Evolutionary conservation across 2,113 vertebrate genomes (phyloP).

Genomic region (Meles meles): DNA sequence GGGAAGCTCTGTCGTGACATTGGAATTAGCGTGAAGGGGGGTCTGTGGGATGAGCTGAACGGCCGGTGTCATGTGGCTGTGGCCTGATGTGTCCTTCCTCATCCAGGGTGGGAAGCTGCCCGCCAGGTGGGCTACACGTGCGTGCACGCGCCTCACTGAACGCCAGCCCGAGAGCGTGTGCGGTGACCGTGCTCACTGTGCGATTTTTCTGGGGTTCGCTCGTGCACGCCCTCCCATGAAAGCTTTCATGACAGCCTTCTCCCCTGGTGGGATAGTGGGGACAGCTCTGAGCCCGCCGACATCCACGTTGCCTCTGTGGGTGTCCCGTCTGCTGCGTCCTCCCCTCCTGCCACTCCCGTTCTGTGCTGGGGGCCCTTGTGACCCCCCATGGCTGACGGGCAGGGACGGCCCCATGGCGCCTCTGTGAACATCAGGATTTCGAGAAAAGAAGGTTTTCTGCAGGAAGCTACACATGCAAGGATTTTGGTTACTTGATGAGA

Average conservation of each 20-base stretch:
- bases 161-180: rapidly evolving
- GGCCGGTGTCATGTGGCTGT: rapidly evolving
- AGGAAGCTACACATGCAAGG: not conserved
- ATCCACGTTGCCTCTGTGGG: not conserved
- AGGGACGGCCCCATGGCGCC: not conserved
- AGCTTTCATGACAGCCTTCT: not conserved
- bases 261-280: not conserved
- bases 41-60: not conserved
- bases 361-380: too few relatives aligned
- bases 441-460: not conserved
- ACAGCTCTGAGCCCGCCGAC: not conserved
- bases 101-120: not conserved
- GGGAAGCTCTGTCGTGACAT: not conserved
- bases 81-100: not conserved
- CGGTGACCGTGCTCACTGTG: rapidly evolving
- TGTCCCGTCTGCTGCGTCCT: rapidly evolving
- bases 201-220: not conserved
- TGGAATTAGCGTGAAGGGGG: not conserved
- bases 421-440: not conserved
- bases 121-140: not conserved
- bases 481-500: not conserved
- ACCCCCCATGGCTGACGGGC: not conserved
- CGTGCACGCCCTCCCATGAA: not conserved
- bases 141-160: rapidly evolving
- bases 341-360: too few relatives aligned